Base-by-base conservation (phyloP, 30 jellyfish, hydroid and myxozoan genomes). In the Aurelia coerulea region DNA sequence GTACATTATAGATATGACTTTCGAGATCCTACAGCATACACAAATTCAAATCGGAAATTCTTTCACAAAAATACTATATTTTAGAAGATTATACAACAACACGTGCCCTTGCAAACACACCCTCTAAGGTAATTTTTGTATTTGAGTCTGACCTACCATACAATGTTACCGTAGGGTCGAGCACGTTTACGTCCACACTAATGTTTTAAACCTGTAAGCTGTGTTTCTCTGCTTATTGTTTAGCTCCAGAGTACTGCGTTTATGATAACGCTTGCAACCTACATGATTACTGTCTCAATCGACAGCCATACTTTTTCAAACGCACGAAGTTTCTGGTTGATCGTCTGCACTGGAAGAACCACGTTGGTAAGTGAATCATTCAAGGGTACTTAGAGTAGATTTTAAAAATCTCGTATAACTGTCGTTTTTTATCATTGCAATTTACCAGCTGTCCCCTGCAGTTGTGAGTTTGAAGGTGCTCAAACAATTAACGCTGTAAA, bases 181-280 rank as follows among this genome's bases (percentile, higher is more conserved):
- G 9, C 11, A 32, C 41, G 76, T 14, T 33, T 65, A 65, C 2
- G 53, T 15, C 50, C 78, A 67, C 17, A 31, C 7, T n/a, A 67
- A 6, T n/a, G 1, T 14, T 42, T 42, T 42, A 42, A 42, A 4
- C 53, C 12, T 42, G 18, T 10, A 31, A 67, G 7, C 53, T 23
- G 69, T 16, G 33, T 3, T 68, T 14, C 29, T 60, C 23, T 60
- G 29, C 16, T 68, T 68, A 31, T 68, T 33, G 29, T 68, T 68
- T 68, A 68, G 78, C 78, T 8, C 78, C 78, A 33, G 58, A 68
- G 58, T 68, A 68, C 78, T 31, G 52, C 83, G 23, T 73, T 73
- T 73, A 73, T 41, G 83, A 73, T 51, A 73, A 73, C 68, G 83
- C 83, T 18, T 73, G 83, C 68, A 60, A 60, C 69, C 29, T 60